Evolutionary conservation across 2,888 invertebrate species (phyloP).

Genomic region (Chorisops tibialis): DNA sequence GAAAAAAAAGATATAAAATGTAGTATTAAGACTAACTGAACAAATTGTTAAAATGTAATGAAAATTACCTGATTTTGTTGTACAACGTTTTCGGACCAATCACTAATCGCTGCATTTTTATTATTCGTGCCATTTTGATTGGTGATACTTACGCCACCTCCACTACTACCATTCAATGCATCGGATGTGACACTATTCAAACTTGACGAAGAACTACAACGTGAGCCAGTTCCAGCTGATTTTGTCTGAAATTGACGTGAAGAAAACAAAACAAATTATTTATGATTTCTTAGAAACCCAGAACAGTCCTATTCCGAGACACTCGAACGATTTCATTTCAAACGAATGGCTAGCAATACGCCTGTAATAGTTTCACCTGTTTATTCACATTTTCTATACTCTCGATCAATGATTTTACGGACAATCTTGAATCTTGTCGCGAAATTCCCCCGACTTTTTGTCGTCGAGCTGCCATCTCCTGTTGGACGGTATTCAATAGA

Average conservation of each 20-base stretch:
- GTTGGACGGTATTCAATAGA: conserved; percentile 55
- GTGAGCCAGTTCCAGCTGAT: conserved; percentile 54
- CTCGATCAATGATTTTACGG: conserved; percentile 87
- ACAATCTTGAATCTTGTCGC: conserved; percentile 69
- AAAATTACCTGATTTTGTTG: conserved; percentile 27
- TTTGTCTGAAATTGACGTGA: conserved; percentile 27
- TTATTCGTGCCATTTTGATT: conserved; percentile 36
- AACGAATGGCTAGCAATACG: neutral
- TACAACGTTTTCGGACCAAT: conserved; percentile 50
- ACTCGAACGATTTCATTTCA: conserved; percentile 36
- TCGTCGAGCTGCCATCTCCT: conserved; percentile 59
- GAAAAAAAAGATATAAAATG: neutral
- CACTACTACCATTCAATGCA: conserved; percentile 24
- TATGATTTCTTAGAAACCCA: neutral
- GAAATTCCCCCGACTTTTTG: conserved; percentile 55
- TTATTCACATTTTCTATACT: conserved; percentile 85
- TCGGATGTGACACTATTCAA: conserved; percentile 58
- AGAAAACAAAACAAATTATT: conserved; percentile 1
- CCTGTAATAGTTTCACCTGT: conserved; percentile 54
- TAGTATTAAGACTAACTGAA: neutral
- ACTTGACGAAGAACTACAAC: conserved; percentile 64
- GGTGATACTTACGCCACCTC: conserved; percentile 26
- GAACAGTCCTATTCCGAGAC: conserved; percentile 34
- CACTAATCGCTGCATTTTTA: conserved; percentile 31
- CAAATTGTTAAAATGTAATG: neutral